Evolutionary conservation across 2,888 invertebrate species (phyloP).

Genomic region (Nemotelus pantherinus): DNA sequence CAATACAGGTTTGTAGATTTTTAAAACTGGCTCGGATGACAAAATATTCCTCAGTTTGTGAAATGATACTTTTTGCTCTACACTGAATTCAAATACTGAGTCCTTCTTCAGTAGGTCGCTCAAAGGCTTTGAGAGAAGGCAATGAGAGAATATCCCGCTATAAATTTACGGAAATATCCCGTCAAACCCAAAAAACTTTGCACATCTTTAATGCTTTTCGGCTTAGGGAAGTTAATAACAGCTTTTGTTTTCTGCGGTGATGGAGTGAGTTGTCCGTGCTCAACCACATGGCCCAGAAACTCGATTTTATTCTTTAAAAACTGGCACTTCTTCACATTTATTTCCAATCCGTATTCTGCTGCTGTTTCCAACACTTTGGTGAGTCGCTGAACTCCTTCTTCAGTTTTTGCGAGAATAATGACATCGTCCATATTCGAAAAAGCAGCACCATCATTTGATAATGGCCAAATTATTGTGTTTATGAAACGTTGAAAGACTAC

Average conservation of each 20-base stretch:
- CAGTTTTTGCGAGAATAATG: background rate
- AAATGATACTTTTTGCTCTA: constrained; percentile 2
- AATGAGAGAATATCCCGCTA: constrained; percentile 49
- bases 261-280: constrained; percentile 50
- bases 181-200: constrained; percentile 54
- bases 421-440: constrained; percentile 2
- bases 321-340: constrained; percentile 52
- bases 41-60: background rate
- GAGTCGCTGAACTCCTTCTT: constrained; percentile 43
- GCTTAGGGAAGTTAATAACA: constrained; percentile 52
- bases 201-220: constrained; percentile 52
- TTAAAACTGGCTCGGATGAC: background rate
- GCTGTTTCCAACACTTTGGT: constrained; percentile 38
- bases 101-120: constrained; percentile 50
- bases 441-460: background rate
- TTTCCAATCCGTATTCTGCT: constrained; percentile 45
- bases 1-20: constrained; percentile 40
- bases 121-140: constrained; percentile 51
- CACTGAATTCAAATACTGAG: constrained; percentile 1
- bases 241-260: constrained; percentile 51
- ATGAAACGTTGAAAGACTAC: no score
- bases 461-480: background rate
- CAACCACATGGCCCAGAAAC: constrained; percentile 54
- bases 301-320: constrained; percentile 53
- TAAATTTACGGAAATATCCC: constrained; percentile 54